A percentile compares a stretch with the other conserved stretches of the same genome.
Evolutionary conservation across 2,113 vertebrate genomes (phyloP).

Genomic region (Anhinga anhinga): DNA sequence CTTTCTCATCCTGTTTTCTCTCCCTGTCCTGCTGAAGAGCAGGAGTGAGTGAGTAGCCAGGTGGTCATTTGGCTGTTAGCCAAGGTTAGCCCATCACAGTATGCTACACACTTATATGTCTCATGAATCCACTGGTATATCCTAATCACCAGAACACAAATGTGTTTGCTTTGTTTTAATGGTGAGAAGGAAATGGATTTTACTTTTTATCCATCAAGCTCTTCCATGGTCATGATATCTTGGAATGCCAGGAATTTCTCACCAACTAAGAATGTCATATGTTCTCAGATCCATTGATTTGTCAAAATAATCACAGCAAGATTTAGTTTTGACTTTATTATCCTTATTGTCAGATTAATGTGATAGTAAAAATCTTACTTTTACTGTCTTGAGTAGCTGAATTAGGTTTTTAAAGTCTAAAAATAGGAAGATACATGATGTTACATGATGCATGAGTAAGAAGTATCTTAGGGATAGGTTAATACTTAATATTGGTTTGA

Average conservation of each 20-base stretch:
- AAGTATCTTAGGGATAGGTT: not conserved
- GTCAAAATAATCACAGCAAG: not conserved
- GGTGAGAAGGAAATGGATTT: not conserved
- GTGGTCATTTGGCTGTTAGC: not conserved
- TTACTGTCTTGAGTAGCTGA: not conserved
- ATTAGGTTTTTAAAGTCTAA: not conserved
- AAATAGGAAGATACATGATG: not conserved
- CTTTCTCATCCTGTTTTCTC: not conserved
- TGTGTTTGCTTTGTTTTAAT: not conserved
- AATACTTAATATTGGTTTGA: constrained; percentile 12
- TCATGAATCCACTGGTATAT: not conserved
- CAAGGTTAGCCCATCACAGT: rapidly evolving
- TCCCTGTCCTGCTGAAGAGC: rapidly evolving
- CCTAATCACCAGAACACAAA: not conserved
- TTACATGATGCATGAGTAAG: not conserved
- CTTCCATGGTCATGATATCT: not conserved
- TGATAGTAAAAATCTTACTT: not conserved
- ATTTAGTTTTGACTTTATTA: not conserved
- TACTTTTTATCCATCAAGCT: not conserved
- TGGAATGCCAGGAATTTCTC: not conserved
- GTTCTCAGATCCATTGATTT: not conserved
- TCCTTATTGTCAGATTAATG: not conserved
- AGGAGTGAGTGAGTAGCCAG: rapidly evolving
- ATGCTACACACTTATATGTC: rapidly evolving
- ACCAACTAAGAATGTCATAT: not conserved